Evolutionary conservation across 2,797 vertebrate genomes (phyloP).

Genomic region (Myoxocephalus aenaeus): DNA sequence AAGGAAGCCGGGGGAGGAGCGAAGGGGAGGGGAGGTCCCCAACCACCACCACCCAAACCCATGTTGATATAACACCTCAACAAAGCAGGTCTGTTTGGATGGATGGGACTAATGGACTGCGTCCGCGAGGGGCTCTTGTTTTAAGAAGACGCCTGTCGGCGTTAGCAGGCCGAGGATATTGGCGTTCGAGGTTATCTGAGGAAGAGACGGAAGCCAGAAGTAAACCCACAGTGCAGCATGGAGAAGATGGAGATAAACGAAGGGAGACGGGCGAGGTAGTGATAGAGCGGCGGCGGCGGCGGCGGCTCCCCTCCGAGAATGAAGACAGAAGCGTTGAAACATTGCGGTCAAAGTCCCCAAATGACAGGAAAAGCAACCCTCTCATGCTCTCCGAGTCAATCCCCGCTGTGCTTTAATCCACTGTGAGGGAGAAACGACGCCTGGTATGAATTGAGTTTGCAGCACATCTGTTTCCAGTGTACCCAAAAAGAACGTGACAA

Average conservation of each 20-base stretch:
- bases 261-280: constrained; percentile 20
- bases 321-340: constrained; percentile 55
- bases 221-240: not conserved
- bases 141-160: constrained; percentile 68
- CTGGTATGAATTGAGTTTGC: constrained; percentile 67
- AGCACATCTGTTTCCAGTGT: constrained; percentile 83
- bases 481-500: constrained; percentile 74
- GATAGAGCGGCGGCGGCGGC: constrained; percentile 31
- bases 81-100: constrained; percentile 86
- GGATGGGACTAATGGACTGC: constrained; percentile 80
- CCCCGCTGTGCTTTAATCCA: constrained; percentile 57
- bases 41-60: constrained; percentile 42
- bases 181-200: constrained; percentile 43
- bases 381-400: constrained; percentile 31
- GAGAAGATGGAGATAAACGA: constrained; percentile 5
- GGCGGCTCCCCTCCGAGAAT: constrained; percentile 30
- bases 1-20: constrained; percentile 81
- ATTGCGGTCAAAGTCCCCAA: constrained; percentile 36
- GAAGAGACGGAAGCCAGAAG: constrained; percentile 34
- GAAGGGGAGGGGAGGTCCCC: constrained; percentile 76
- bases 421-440: constrained; percentile 64
- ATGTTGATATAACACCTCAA: constrained; percentile 88
- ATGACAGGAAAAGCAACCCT: constrained; percentile 49
- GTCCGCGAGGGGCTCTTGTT: constrained; percentile 75
- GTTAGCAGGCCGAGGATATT: constrained; percentile 25